Evolutionary conservation across 1,140 invertebrate species (phyloP), one percentile per base, ranked within the genome.

Genomic region (Phenacoccus solenopsis): DNA sequence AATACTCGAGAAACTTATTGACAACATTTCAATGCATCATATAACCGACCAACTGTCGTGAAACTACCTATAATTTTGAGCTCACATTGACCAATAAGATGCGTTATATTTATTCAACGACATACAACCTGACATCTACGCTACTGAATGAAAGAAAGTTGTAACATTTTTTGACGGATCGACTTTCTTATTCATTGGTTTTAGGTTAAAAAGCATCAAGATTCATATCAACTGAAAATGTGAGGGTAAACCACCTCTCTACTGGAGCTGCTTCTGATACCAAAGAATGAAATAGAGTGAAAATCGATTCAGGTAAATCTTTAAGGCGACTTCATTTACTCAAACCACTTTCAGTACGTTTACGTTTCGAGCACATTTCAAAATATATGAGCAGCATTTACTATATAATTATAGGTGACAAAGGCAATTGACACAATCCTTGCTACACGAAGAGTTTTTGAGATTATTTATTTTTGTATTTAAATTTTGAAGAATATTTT

Each of bases 11-110:
- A n/a, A n/a, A n/a, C n/a, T n/a, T n/a, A n/a, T n/a, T n/a, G n/a
- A n/a, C n/a, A n/a, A n/a, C n/a, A n/a, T n/a, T n/a, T n/a, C n/a
- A n/a, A n/a, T n/a, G n/a, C n/a, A n/a, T n/a, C n/a, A n/a, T n/a
- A n/a, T n/a, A n/a, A n/a, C n/a, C n/a, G n/a, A n/a, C n/a, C 94
- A 97, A 1, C 93, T 94, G 78, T 96, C 90, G 78, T 96, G 93
- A 79, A 97, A 97, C 92, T 92, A 95, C 77, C 94, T 83, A 78
- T 85, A 91, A 78, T 85, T 86, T 13, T 82, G 80, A 7, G 87
- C 86, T 25, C 88, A 88, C 84, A 88, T 89, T 0, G 90, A 90
- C 71, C 85, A 84, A 77, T 93, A 96, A 9, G 86, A 85, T 4
- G 81, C 82, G 75, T 85, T 87, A 77, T 93, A 98, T 77, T 95